Conservation (phyloP, 2,797 vertebrate genomes). For the Amazona finschi region DNA sequence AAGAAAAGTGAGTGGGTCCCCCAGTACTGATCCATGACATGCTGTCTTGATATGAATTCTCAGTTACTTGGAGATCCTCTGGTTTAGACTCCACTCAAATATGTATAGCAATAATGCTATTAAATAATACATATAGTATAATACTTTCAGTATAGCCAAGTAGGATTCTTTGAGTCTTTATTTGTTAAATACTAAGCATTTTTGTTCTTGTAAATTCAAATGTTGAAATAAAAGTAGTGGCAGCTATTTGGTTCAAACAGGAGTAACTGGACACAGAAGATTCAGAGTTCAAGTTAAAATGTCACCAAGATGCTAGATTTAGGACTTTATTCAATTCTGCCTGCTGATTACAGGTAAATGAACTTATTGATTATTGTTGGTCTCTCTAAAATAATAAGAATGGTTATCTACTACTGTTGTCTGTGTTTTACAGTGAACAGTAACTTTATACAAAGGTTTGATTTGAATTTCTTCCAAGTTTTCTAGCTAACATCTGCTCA, state of each 20-base stretch:
- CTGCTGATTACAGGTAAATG: not conserved
- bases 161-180: not conserved
- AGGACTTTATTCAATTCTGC: not conserved
- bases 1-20: not conserved
- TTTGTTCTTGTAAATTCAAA: not conserved
- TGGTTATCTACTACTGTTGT: not conserved
- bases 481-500: not conserved
- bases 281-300: not conserved
- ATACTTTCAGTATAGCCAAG: not conserved
- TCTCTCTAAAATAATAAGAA: not conserved
- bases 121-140: not conserved
- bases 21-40: accelerated
- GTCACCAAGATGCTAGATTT: not conserved
- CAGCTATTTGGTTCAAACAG: not conserved
- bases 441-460: not conserved
- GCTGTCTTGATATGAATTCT: not conserved
- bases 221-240: not conserved
- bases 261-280: not conserved
- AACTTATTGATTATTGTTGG: not conserved
- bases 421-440: not conserved
- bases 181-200: not conserved
- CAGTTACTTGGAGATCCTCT: not conserved
- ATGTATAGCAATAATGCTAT: not conserved
- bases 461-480: not conserved
- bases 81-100: not conserved